A percentile compares a stretch with the other conserved stretches of the same genome.
Evolutionary conservation across 2,797 vertebrate genomes (phyloP).

Genomic region (Danio albolineatus): DNA sequence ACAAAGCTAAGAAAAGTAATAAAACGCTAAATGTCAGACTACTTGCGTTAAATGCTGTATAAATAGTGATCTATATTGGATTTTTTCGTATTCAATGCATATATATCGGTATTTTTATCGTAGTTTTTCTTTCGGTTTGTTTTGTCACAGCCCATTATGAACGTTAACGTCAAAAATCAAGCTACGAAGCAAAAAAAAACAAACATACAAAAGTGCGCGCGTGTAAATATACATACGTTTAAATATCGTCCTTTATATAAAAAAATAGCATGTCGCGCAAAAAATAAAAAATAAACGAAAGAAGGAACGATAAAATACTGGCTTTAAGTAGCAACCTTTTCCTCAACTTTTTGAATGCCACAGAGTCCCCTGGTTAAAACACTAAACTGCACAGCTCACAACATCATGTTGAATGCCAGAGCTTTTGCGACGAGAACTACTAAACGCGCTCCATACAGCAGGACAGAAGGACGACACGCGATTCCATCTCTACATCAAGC

Average conservation of each 20-base stretch:
- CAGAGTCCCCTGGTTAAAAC: conserved; percentile 98
- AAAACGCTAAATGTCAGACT: conserved; percentile 57
- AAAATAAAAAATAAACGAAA: conserved; percentile 79
- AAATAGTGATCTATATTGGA: conserved; percentile 12
- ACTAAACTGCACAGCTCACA: conserved; percentile 95
- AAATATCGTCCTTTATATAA: neutral
- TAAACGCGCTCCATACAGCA: conserved; percentile 54
- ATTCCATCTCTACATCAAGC: conserved; percentile 39
- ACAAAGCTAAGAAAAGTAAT: conserved; percentile 52
- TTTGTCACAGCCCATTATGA: neutral
- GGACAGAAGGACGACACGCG: conserved; percentile 53
- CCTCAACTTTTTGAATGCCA: conserved; percentile 99
- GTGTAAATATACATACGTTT: conserved; percentile 10
- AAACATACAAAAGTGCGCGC: conserved; percentile 66
- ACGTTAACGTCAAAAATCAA: neutral
- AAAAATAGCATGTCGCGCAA: conserved; percentile 76
- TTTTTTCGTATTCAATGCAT: conserved; percentile 40
- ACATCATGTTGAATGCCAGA: conserved; percentile 81
- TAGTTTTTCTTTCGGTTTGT: too few relatives aligned
- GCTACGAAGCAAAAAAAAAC: conserved; percentile 78
- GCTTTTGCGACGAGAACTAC: conserved; percentile 66
- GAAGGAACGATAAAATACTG: conserved; percentile 90
- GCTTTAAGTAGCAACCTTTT: conserved; percentile 95
- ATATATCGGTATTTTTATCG: conserved; percentile 16
- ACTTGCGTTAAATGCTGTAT: conserved; percentile 40